A percentile compares a stretch with the other conserved stretches of the same genome.
Conservation (phyloP, 2,113 vertebrate species). For the Eurypyga helias region DNA sequence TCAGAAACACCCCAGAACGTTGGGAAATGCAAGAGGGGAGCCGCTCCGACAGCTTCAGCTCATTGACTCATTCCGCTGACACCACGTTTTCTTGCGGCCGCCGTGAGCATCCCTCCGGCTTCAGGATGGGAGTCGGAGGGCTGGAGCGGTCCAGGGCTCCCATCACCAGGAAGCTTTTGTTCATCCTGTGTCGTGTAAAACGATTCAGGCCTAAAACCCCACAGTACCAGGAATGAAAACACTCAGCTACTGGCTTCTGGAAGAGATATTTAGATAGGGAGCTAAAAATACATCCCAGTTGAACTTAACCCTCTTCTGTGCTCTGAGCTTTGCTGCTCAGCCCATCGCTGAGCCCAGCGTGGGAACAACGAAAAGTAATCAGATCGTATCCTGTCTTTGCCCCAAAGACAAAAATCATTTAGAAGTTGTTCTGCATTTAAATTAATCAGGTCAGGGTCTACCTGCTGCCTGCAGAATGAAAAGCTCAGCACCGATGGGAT, state of each 20-base stretch:
- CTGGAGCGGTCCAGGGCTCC: not conserved
- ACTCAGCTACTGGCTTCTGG: not conserved
- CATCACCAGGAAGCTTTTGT: not conserved
- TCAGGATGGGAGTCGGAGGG: not conserved
- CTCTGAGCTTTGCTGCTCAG: not conserved
- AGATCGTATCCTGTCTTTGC: fast-evolving
- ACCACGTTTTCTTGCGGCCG: fast-evolving
- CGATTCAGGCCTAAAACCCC: fast-evolving
- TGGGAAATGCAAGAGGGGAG: not conserved
- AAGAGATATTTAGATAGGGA: not conserved
- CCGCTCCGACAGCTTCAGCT: not conserved
- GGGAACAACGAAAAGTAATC: not conserved
- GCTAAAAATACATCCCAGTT: not conserved
- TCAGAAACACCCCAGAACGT: not conserved
- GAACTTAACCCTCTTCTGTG: fast-evolving
- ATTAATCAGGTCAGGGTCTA: not conserved
- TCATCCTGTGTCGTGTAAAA: not conserved
- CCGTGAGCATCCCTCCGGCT: fast-evolving
- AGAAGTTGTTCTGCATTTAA: not conserved
- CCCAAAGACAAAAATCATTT: not conserved
- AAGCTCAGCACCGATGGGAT: fast-evolving
- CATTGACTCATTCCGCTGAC: not conserved
- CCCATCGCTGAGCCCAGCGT: not conserved
- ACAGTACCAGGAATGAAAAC: not conserved
- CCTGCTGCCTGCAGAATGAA: not conserved